Evolutionary conservation across 2,113 vertebrate genomes (phyloP).

Genomic region (Ceyx melanurus): DNA sequence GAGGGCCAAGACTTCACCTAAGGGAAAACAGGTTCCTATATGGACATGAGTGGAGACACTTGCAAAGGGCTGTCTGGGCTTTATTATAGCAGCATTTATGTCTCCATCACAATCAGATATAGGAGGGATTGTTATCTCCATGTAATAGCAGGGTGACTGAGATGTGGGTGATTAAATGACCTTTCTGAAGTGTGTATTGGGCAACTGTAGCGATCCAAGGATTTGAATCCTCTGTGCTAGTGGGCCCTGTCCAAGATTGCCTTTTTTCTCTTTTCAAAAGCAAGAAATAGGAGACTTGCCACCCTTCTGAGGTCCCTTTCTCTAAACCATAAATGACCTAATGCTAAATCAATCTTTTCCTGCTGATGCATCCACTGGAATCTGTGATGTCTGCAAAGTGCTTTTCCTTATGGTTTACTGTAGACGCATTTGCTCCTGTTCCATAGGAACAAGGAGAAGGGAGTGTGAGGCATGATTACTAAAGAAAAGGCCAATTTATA

Average conservation of each 20-base stretch:
- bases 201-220: background rate
- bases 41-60: background rate
- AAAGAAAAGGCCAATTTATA: background rate
- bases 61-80: background rate
- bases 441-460: conserved; percentile 15
- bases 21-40: background rate
- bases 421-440: background rate
- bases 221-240: background rate
- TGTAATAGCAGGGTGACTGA: background rate
- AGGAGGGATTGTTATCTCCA: background rate
- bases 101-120: background rate
- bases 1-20: background rate
- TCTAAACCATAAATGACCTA: background rate
- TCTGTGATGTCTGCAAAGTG: background rate
- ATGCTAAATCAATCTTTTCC: background rate
- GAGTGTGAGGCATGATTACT: background rate
- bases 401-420: conserved; percentile 1
- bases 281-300: background rate
- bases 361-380: background rate
- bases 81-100: background rate
- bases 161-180: background rate
- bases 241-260: background rate
- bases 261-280: background rate
- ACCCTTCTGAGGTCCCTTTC: background rate
- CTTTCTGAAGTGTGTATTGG: background rate